Conservation (phyloP, 2,888 invertebrate species). For the Ischnura elegans region DNA sequence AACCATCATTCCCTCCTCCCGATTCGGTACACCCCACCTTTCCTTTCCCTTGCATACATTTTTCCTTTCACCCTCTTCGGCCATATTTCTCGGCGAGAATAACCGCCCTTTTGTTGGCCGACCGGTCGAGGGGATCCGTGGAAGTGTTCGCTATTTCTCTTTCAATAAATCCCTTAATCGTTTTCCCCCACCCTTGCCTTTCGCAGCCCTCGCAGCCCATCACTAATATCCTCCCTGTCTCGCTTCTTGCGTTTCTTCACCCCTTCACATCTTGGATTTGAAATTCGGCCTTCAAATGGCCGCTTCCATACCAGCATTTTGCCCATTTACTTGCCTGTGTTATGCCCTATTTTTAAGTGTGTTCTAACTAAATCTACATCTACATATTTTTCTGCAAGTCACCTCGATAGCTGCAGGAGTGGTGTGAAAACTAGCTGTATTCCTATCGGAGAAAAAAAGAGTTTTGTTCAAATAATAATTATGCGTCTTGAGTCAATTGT, state of each 20-base stretch:
- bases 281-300: neutral
- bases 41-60: neutral
- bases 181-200: neutral
- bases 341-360: too few species aligned
- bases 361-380: too few species aligned
- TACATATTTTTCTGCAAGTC: too few species aligned
- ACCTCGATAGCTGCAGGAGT: too few species aligned
- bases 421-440: too few species aligned
- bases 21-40: neutral
- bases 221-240: neutral
- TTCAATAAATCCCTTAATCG: constrained; percentile 31
- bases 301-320: too few species aligned
- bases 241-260: neutral
- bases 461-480: too few species aligned
- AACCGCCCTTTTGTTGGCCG: neutral
- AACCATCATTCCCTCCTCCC: neutral
- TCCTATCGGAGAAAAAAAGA: too few species aligned
- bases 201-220: neutral
- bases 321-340: neutral
- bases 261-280: too few species aligned
- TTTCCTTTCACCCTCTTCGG: neutral
- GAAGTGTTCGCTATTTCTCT: neutral
- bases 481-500: too few species aligned
- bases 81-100: neutral
- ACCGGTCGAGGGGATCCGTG: neutral